Conservation (phyloP, 2,113 vertebrate species). For the Nymphicus hollandicus region DNA sequence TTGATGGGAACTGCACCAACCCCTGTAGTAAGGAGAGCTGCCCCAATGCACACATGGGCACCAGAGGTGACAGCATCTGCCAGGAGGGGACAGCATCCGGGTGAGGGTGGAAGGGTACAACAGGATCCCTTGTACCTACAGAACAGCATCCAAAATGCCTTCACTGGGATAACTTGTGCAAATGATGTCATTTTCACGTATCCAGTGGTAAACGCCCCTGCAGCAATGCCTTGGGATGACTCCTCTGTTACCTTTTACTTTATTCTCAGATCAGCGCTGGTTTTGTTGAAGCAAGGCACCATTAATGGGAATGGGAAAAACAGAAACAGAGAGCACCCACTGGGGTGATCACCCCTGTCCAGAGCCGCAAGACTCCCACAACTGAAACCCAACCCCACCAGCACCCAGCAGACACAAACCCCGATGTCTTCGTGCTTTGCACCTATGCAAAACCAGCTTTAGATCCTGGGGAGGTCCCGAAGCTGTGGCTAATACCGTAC, state of each 20-base stretch:
- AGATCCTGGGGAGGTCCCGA: neutral
- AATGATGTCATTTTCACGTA: neutral
- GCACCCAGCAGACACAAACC: neutral
- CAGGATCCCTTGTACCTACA: neutral
- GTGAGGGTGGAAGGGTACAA: neutral
- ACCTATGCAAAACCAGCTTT: neutral
- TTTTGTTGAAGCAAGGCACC: neutral
- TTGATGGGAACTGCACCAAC: accelerated
- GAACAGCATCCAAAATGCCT: neutral
- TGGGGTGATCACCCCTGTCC: neutral
- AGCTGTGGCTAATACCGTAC: neutral
- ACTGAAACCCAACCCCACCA: neutral
- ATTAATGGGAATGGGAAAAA: neutral
- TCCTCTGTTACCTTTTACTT: neutral
- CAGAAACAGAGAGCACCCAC: neutral
- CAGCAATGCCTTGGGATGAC: neutral
- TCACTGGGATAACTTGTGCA: neutral
- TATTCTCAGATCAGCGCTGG: neutral
- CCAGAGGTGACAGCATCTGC: neutral
- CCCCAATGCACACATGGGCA: accelerated
- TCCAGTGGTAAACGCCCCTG: neutral
- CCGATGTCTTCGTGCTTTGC: neutral
- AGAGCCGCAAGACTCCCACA: neutral
- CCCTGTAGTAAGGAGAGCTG: neutral
- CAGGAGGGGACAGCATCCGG: neutral